Evolutionary conservation across 2,797 vertebrate species (phyloP).

Genomic region (Oreonectes daqikongensis): DNA sequence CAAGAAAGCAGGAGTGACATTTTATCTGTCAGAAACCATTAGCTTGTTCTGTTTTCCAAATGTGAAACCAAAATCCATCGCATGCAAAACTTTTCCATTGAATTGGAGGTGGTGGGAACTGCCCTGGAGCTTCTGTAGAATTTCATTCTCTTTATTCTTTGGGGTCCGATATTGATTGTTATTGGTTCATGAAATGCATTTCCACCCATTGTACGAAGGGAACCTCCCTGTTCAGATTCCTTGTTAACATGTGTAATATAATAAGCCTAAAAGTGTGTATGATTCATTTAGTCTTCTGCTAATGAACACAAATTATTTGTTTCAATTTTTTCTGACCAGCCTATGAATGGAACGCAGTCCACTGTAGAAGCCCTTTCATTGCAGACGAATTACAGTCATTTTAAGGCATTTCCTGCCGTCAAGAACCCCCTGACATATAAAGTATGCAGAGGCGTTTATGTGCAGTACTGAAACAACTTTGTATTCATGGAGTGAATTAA

Average conservation of each 20-base stretch:
- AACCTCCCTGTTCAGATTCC: background rate
- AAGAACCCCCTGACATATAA: background rate
- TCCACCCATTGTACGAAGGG: background rate
- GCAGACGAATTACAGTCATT: conserved; percentile 16
- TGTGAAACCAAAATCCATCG: background rate
- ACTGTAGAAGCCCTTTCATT: conserved; percentile 15
- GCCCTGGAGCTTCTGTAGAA: conserved; percentile 12
- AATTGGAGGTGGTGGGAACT: conserved; percentile 19
- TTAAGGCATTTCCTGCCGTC: conserved; percentile 55
- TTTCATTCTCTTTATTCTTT: conserved; percentile 1
- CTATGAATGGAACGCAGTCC: conserved; percentile 19
- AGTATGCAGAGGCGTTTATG: conserved; percentile 6
- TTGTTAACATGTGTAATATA: background rate
- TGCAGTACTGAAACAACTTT: background rate
- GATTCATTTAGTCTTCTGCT: background rate
- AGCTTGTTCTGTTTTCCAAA: conserved; percentile 2
- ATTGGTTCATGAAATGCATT: background rate
- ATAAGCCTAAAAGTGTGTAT: background rate
- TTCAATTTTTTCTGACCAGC: background rate
- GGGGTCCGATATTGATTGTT: background rate
- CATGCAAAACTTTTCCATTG: conserved; percentile 4
- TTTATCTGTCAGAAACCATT: conserved; percentile 34
- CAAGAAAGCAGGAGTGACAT: conserved; percentile 18
- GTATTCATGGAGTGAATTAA: conserved; percentile 7
- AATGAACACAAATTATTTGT: conserved; percentile 6